Conservation (phyloP, 2,797 vertebrate species). For the Urosaurus nigricauda region DNA sequence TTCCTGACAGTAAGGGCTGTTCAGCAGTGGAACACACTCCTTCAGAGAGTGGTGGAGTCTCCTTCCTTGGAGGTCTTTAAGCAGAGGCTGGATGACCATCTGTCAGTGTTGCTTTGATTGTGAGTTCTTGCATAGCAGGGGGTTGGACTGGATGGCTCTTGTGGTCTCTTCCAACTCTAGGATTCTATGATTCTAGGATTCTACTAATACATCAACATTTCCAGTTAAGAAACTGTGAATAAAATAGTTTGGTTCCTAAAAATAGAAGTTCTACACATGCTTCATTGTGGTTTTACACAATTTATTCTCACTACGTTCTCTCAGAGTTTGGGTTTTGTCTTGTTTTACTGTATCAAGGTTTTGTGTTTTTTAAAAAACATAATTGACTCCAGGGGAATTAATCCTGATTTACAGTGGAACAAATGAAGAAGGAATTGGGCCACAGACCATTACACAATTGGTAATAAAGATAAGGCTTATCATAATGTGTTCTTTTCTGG, state of each 20-base stretch:
- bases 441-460: conserved; percentile 26
- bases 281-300: background rate
- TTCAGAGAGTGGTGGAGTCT: too few relatives aligned
- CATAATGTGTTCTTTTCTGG: conserved; percentile 23
- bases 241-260: background rate
- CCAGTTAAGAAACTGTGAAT: conserved; percentile 8
- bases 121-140: too few relatives aligned
- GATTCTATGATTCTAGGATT: too few relatives aligned
- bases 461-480: conserved; percentile 25
- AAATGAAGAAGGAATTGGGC: conserved; percentile 24
- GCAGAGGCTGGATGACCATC: too few relatives aligned
- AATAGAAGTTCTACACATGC: background rate
- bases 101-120: too few relatives aligned
- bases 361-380: background rate
- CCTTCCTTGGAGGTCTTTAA: too few relatives aligned
- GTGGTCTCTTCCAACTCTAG: too few relatives aligned
- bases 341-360: background rate
- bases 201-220: background rate
- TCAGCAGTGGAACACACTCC: too few relatives aligned
- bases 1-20: too few relatives aligned
- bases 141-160: too few relatives aligned
- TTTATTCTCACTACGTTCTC: background rate
- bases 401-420: conserved; percentile 19
- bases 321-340: background rate
- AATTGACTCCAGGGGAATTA: conserved; percentile 2